Evolutionary conservation across 2,113 vertebrate species (phyloP), one percentile per base, ranked within the genome.

Genomic region (Hemiprocne comata): DNA sequence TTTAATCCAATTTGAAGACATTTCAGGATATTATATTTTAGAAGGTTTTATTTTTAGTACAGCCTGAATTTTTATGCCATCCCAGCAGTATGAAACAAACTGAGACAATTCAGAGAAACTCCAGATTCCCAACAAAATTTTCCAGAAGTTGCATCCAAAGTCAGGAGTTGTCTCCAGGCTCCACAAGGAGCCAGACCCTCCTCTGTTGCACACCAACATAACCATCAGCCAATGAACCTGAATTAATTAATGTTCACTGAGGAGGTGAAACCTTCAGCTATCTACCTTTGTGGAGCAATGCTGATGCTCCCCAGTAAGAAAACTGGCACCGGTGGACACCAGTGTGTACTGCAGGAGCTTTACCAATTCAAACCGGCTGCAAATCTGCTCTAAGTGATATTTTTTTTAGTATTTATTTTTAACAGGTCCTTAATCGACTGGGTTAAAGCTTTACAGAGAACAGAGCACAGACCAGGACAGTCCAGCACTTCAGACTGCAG

Each of bases 381-480:
- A 88, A 77, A 94, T 65, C 50, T 90, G 40, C 60, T 53, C 18
- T 51, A 81, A 95, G 85, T 78, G 85, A 55, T 55, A 31, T 69
- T 50, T 46, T 46, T 14, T 19, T 48, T 46, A 7, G 19, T 20
- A 20, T 48, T 48, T 48, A 10, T 57, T 50, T 79, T 46, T 42
- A 16, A 9, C 40, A 90, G 46, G 28, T 65, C 73, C 80, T 94
- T 94, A 93, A 94, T 77, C 83, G 65, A 67, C 13, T 28, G 69
- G 6, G 53, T 57, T 92, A 79, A 87, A 87, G 9, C 66, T 88
- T 91, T 94, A 82, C 94, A 92, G 65, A 84, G 91, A 95, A 16
- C 95, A 95, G 93, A 86, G 83, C 34, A 65, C 76, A 64, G 87
- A 70, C 17, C 89, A 60, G 75, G 65, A 80, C 34, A 50, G 72